Base-by-base conservation (phyloP, 2,113 vertebrate species). In the Dromas ardeola region DNA sequence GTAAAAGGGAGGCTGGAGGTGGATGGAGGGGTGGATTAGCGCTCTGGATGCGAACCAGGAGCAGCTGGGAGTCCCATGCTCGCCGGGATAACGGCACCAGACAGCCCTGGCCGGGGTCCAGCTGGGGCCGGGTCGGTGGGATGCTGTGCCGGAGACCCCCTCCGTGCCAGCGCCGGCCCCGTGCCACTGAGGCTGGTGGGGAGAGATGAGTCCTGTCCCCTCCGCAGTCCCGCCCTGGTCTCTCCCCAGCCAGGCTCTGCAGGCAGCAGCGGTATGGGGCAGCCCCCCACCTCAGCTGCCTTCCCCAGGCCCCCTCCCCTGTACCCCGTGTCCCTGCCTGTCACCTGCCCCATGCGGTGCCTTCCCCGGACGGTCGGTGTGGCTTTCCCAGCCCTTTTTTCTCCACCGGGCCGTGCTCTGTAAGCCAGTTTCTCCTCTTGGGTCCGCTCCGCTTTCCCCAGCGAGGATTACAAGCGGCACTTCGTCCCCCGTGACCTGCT, bases 381-480 rank as follows among this genome's bases (percentile, higher is more conserved):
- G 0, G 22, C 25, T 82, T 86, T 55, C n/a, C 27, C 80, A 87
- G 63, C 38, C 29, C 8, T 58, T 53, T 70, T 83, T 63, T 32
- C 56, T 58, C 21, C 55, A 29, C 32, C 2, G 25, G 36, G 40
- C 38, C 18, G 2, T 45, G 27, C 30, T 87, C 43, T 38, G 10
- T 49, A 34, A 70, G 14, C 19, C 47, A 66, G 4, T 63, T 58
- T 79, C 22, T 93, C 29, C 40, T 82, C 53, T 50, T 0, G 50
- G 36, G 4, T 63, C 62, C 3, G 1, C 23, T 27, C 26, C n/a
- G 2, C 66, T 90, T 77, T 96, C 36, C 66, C 6, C 97, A 99
- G 99, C 0, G 98, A 99, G 96, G 98, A 99, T 77, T 99, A 99
- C 98, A 99, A 99, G 97, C 98, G 88, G 34, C 98, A 99, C 81